Evolutionary conservation across 2,113 vertebrate species (phyloP), one percentile per base, ranked within the genome.

Genomic region (Paedocypris sp.): DNA sequence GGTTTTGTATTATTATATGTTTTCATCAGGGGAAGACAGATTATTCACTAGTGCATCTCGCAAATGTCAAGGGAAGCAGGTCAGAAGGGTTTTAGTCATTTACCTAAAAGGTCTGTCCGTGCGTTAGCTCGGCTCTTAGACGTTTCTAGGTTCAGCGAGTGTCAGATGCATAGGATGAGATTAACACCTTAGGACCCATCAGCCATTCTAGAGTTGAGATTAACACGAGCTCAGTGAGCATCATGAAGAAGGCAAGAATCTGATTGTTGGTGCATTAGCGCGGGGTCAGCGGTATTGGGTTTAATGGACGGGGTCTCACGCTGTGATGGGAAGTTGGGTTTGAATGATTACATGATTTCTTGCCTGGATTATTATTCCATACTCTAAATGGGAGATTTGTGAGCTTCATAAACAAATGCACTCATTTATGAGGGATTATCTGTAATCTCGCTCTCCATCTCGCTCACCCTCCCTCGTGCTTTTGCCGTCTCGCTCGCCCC

Each of bases 381-480:
- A 87, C 84, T 85, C 82, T 82, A 85, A 85, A 85, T 85, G 83
- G 81, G 75, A 78, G 73, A 75, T 80, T 83, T 80, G 78, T 81
- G 82, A 84, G 72, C 78, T 81, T 77, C 76, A 83, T 83, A 87
- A 86, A 84, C 84, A 85, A 84, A 86, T 86, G 84, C 84, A 79
- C 78, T 83, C 79, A 77, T 83, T 82, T 86, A 75, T 70, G 67
- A 71, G 70, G 76, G 84, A 87, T 87, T 86, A 87, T 62, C 77
- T 15, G 68, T 85, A 86, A 87, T 86, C 82, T 82, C 78, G 74
- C 82, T 82, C 82, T 81, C 75, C 64, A 69, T 77, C 78, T 66
- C 70, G 62, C 63, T 25, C 65, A 15, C 20, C 38, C 36, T 11
- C 50, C 19, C 35, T 39, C 47, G 41, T 46, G 38, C 42, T 32